Evolutionary conservation across 2,888 invertebrate species (phyloP).

Genomic region (Pocota personata): DNA sequence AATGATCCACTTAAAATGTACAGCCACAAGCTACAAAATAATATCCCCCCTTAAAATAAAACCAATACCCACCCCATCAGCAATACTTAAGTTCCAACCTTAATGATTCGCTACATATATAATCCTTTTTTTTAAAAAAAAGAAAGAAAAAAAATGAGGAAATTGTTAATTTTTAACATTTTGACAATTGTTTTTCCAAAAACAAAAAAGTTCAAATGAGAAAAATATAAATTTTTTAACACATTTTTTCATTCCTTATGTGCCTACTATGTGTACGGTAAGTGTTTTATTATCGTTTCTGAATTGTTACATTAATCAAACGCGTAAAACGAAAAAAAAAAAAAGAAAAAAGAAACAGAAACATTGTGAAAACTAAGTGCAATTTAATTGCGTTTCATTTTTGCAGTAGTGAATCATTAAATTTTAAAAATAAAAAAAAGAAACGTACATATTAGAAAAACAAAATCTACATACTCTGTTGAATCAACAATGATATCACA

Average conservation of each 20-base stretch:
- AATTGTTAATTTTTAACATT: slow-evolving; percentile 41
- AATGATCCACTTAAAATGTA: neutral
- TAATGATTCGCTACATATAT: slow-evolving; percentile 71
- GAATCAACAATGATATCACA: slow-evolving; percentile 61
- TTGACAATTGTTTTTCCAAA: slow-evolving; percentile 30
- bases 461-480: slow-evolving; percentile 43
- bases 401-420: slow-evolving; percentile 74
- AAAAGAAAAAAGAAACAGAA: slow-evolving; percentile 19
- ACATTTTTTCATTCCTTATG: slow-evolving; percentile 71
- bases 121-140: slow-evolving; percentile 9
- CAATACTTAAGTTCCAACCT: slow-evolving; percentile 35
- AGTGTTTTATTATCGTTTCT: slow-evolving; percentile 63
- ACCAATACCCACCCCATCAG: slow-evolving; percentile 39
- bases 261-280: slow-evolving; percentile 74
- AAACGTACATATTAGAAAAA: slow-evolving; percentile 34
- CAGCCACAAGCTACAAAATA: slow-evolving; percentile 37
- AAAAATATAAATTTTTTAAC: slow-evolving; percentile 50
- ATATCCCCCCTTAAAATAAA: neutral
- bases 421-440: slow-evolving; percentile 34
- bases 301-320: slow-evolving; percentile 51
- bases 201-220: slow-evolving; percentile 59
- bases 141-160: slow-evolving; percentile 23
- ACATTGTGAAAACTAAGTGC: slow-evolving; percentile 66
- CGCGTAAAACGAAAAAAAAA: slow-evolving; percentile 20
- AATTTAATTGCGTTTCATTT: slow-evolving; percentile 74